A percentile compares a stretch with the other conserved stretches of the same genome.
Conservation (phyloP, 2,888 invertebrate species). For the Cantharis flavilabris region DNA sequence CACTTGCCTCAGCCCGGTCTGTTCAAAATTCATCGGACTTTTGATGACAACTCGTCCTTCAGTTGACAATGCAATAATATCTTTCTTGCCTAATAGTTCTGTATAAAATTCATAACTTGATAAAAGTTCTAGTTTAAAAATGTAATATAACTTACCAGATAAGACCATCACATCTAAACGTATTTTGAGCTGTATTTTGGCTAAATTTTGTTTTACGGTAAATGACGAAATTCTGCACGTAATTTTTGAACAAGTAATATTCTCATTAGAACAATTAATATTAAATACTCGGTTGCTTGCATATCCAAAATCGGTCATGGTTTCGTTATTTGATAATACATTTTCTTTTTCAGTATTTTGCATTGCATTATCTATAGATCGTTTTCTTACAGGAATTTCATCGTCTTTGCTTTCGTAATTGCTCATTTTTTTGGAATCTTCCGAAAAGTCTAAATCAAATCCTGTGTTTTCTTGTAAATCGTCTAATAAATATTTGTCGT, state of each 20-base stretch:
- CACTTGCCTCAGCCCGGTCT: constrained; percentile 36
- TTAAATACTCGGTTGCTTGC: constrained; percentile 43
- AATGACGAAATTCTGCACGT: constrained; percentile 51
- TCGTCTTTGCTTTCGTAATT: neutral
- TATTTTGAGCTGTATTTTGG: constrained; percentile 48
- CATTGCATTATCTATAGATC: neutral
- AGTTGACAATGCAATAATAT: constrained; percentile 50
- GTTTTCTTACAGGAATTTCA: neutral
- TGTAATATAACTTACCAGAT: constrained; percentile 38
- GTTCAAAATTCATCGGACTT: constrained; percentile 39
- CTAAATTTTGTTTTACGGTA: constrained; percentile 43
- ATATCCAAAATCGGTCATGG: constrained; percentile 2
- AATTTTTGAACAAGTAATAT: constrained; percentile 47
- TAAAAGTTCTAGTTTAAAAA: neutral
- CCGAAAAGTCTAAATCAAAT: neutral
- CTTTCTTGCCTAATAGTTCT: constrained; percentile 43
- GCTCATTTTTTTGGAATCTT: neutral
- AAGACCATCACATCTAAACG: constrained; percentile 46
- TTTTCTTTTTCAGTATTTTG: neutral
- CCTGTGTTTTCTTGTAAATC: constrained; percentile 7
- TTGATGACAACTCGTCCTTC: constrained; percentile 45
- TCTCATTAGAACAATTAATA: constrained; percentile 49
- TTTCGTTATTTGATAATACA: neutral
- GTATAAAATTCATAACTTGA: constrained; percentile 28
- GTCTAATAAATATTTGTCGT: constrained; percentile 31